Percentiles rank a stretch among this genome's conserved stretches.
phyloP scores from a whole-genome alignment of 2,888 invertebrate species.

The Ariolimax columbianus region DNA sequence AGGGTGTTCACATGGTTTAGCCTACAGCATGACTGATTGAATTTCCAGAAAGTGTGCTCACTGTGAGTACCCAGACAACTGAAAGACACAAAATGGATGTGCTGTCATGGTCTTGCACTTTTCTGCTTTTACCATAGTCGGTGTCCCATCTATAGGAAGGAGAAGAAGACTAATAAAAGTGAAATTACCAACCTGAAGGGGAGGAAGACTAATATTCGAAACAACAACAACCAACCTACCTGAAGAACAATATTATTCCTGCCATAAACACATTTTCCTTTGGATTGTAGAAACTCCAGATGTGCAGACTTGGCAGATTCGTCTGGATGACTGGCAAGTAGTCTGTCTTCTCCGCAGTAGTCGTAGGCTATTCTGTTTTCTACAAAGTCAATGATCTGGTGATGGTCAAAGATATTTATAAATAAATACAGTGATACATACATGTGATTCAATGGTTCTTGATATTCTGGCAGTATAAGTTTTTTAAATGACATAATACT shows the following conservation, averaged over 20 bases:
- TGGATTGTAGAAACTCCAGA: constrained; percentile 72
- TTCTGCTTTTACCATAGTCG: no score
- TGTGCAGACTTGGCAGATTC: constrained; percentile 68
- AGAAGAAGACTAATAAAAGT: not conserved
- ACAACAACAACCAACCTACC: constrained; percentile 63
- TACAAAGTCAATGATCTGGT: constrained; percentile 75
- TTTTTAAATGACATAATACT: no score
- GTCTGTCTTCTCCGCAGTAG: constrained; percentile 70
- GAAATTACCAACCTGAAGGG: not conserved
- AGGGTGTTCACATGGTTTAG: no score
- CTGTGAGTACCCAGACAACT: no score
- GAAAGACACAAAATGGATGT: no score
- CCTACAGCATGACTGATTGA: no score
- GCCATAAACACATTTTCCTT: constrained; percentile 71
- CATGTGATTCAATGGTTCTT: no score
- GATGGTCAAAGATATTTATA: not conserved
- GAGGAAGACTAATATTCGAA: no score
- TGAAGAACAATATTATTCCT: constrained; percentile 69
- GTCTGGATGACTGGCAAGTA: constrained; percentile 65
- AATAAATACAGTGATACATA: not conserved
- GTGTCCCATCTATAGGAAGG: no score
- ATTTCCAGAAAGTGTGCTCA: no score
- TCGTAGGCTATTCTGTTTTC: constrained; percentile 72
- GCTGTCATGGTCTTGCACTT: no score
- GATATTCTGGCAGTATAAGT: no score